A percentile compares a stretch with the other conserved stretches of the same genome.
Conservation (phyloP, 2,888 invertebrate genomes). For the Oligia strigilis region DNA sequence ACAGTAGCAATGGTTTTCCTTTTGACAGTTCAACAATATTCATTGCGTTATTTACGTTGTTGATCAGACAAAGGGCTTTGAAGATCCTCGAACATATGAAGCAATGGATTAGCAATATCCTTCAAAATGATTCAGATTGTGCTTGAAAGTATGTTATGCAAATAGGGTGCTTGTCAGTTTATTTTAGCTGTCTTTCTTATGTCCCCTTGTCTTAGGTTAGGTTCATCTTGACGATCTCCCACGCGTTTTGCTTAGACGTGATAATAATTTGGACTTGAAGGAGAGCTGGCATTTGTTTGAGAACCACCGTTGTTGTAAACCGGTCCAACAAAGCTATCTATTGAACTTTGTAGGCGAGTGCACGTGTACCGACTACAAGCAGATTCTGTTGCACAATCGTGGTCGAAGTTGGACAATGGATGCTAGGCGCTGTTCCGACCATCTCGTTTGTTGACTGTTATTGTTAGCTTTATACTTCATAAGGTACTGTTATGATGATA, state of each 20-base stretch:
- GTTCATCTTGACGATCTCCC: neutral
- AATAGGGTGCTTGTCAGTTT: neutral
- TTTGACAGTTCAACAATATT: no score
- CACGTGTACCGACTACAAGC: slow-evolving; percentile 47
- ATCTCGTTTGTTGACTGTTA: slow-evolving; percentile 31
- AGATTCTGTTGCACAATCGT: slow-evolving; percentile 51
- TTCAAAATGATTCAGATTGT: no score
- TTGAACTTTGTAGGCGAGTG: slow-evolving; percentile 56
- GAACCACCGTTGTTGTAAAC: slow-evolving; percentile 68
- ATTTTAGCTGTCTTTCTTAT: neutral
- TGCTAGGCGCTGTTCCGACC: slow-evolving; percentile 25
- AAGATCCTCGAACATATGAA: no score
- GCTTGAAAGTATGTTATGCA: no score
- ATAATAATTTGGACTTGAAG: neutral
- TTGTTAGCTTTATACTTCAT: slow-evolving; percentile 9
- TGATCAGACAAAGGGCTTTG: no score
- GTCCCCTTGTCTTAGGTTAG: neutral
- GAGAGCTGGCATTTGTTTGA: slow-evolving; percentile 27
- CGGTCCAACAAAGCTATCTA: slow-evolving; percentile 73
- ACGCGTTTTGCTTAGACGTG: neutral
- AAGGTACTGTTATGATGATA: slow-evolving; percentile 17
- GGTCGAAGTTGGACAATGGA: slow-evolving; percentile 51
- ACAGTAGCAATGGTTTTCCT: no score
- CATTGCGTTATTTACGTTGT: no score
- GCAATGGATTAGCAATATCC: no score